Evolutionary conservation across 2,888 invertebrate species (phyloP).

Genomic region (Aethes cnicana): DNA sequence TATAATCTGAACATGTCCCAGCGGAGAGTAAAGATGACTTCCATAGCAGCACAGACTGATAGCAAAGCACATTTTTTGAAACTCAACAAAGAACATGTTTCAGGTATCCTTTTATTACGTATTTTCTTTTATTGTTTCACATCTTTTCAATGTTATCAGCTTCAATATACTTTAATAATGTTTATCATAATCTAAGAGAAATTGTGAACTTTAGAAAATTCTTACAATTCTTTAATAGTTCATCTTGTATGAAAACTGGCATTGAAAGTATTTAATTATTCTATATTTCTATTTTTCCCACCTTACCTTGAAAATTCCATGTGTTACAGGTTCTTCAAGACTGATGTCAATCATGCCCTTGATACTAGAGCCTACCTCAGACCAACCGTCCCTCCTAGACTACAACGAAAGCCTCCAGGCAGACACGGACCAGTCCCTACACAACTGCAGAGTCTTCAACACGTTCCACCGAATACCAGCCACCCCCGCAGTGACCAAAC

Average conservation of each 20-base stretch:
- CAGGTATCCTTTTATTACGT: slow-evolving; percentile 44
- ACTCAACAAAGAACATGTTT: slow-evolving; percentile 43
- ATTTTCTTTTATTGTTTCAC: too few relatives aligned
- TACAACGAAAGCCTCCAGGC: slow-evolving; percentile 64
- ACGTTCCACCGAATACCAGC: slow-evolving; percentile 58
- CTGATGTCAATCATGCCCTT: slow-evolving; percentile 49
- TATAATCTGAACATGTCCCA: slow-evolving; percentile 37
- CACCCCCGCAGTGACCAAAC: slow-evolving; percentile 36
- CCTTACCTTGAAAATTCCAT: too few relatives aligned
- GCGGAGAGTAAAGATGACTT: slow-evolving; percentile 44
- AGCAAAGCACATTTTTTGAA: slow-evolving; percentile 51
- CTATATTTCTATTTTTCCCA: too few relatives aligned
- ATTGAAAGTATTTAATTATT: too few relatives aligned
- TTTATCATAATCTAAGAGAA: not conserved
- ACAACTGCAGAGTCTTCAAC: slow-evolving; percentile 58
- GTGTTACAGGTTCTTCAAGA: slow-evolving; percentile 50
- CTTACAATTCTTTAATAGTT: too few relatives aligned
- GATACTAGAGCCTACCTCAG: slow-evolving; percentile 49
- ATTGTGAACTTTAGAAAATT: too few relatives aligned
- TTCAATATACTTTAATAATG: not conserved
- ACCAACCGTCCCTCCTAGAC: slow-evolving; percentile 55
- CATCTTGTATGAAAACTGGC: too few relatives aligned
- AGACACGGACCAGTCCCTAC: slow-evolving; percentile 47
- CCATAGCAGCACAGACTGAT: slow-evolving; percentile 60
- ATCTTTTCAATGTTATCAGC: too few relatives aligned